Evolutionary conservation across 1,140 invertebrate genomes (phyloP).

Genomic region (Proales similis): DNA sequence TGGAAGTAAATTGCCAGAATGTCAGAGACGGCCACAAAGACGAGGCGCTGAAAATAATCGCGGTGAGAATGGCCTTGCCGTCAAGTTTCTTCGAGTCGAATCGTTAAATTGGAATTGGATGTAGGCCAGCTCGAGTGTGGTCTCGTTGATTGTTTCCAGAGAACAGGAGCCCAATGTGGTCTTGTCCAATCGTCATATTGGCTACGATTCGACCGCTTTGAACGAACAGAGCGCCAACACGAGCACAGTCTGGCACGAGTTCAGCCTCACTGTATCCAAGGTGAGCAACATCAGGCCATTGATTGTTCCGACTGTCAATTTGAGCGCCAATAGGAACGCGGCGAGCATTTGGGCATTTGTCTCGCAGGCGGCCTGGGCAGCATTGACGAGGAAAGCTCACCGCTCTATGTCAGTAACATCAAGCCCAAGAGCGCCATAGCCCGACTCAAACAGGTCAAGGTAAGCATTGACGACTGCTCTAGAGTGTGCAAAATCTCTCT

Average conservation of each 20-base stretch:
- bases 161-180: conserved; percentile 30
- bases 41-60: conserved; percentile 54
- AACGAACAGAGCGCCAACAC: too few species aligned
- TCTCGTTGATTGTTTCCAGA: conserved; percentile 19
- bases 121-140: conserved; percentile 3
- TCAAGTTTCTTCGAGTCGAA: not conserved
- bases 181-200: not conserved
- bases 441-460: conserved; percentile 54
- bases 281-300: conserved; percentile 41
- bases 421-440: conserved; percentile 54
- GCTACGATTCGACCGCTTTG: too few species aligned
- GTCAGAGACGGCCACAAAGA: conserved; percentile 53
- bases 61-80: too few species aligned
- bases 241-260: conserved; percentile 45
- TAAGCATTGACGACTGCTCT: conserved; percentile 40
- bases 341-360: conserved; percentile 56
- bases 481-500: not conserved
- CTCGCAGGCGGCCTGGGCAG: conserved; percentile 55
- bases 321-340: conserved; percentile 42
- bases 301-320: conserved; percentile 20
- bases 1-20: conserved; percentile 56
- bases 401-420: conserved; percentile 57
- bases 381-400: conserved; percentile 50
- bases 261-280: conserved; percentile 52
- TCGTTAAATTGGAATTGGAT: not conserved